These are phyloP conservation scores for Beroe forskalii DNA, from an alignment of 37 sponge, comb jelly and placozoan species.

Conservation along the genomic window DNA sequence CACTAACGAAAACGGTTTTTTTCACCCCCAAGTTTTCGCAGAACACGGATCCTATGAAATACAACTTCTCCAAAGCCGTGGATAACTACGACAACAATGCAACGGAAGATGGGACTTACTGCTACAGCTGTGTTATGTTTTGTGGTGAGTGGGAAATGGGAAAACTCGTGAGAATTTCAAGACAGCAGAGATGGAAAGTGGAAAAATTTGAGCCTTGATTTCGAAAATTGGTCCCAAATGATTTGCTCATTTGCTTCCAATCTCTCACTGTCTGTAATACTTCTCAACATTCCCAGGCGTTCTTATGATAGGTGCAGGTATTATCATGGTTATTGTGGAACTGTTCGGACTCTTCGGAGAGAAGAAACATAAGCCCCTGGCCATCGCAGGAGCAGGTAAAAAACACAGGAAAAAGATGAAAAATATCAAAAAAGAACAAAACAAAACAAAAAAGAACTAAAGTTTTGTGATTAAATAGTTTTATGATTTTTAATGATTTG, in stretches of 20 bases:
- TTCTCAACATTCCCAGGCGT: background rate
- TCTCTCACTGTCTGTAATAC: no score
- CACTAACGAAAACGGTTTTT: no score
- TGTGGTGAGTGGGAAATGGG: background rate
- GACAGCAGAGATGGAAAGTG: no score
- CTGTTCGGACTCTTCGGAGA: background rate
- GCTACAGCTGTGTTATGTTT: slow-evolving; percentile 60
- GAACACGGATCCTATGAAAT: background rate
- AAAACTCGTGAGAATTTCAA: no score
- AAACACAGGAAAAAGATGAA: no score
- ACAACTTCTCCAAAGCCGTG: slow-evolving; percentile 19
- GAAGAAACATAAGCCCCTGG: background rate
- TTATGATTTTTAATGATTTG: no score
- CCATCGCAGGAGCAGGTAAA: slow-evolving; percentile 5
- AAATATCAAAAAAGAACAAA: no score
- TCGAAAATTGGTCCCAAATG: no score
- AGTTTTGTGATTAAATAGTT: no score
- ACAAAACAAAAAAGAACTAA: no score
- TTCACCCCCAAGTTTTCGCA: slow-evolving; percentile 20
- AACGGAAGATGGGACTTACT: background rate
- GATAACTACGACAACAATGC: background rate
- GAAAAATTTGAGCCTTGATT: background rate
- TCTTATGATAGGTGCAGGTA: slow-evolving; percentile 14
- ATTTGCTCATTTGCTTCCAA: no score
- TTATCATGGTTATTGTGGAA: background rate